A percentile compares a stretch with the other conserved stretches of the same genome.
These are phyloP conservation scores for Sarotherodon lohbergeri DNA, from an alignment of 2,113 vertebrate species.

Conservation along the genomic window DNA sequence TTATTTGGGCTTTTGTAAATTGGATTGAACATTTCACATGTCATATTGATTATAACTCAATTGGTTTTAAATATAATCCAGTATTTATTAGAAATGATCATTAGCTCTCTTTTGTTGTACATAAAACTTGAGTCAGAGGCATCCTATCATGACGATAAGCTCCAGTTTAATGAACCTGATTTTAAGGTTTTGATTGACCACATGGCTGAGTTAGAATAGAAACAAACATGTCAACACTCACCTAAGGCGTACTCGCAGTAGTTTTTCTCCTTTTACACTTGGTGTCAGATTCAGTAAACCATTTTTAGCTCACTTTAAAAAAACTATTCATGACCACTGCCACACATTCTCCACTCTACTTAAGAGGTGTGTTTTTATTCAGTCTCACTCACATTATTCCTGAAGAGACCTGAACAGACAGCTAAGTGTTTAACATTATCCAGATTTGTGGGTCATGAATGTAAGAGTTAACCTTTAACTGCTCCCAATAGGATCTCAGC, in stretches of 20 bases:
- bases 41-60: not conserved
- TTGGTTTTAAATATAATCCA: not conserved
- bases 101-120: not conserved
- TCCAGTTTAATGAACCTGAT: not conserved
- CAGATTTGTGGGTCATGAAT: not conserved
- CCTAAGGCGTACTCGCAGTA: not conserved
- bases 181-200: not conserved
- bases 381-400: not conserved
- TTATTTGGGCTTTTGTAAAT: not conserved
- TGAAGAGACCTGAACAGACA: not conserved
- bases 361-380: not conserved
- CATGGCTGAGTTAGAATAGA: not conserved
- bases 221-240: not conserved
- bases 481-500: not conserved
- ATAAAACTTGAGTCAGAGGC: not conserved
- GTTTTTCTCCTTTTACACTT: not conserved
- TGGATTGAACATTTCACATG: not conserved
- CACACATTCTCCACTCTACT: not conserved
- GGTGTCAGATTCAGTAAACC: conserved; percentile 31
- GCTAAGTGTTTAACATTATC: not conserved
- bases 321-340: not conserved
- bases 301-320: conserved; percentile 32
- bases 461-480: not conserved
- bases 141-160: not conserved
- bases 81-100: not conserved